Base-by-base conservation (phyloP, 1,140 invertebrate species). In the Euwallacea similis region DNA sequence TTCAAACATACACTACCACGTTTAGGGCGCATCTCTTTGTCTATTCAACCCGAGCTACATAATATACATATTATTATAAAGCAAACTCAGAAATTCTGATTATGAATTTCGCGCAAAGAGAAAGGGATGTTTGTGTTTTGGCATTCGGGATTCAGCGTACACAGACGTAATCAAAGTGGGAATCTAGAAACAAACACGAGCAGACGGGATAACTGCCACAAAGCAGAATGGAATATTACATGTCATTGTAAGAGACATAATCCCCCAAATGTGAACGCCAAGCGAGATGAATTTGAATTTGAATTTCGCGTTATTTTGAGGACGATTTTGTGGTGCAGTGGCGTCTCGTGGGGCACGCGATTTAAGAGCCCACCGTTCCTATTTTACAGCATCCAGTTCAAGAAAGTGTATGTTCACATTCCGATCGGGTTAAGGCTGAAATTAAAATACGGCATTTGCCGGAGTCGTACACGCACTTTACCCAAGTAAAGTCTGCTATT, bases 401-500 rank as follows among this genome's bases (percentile, higher is more conserved):
- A 33, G 21, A 33, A 33, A 33, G 21, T 33, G 21, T 33, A 33
- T 33, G 21, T 33, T 33, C 21, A 55, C 21, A 33, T 33, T 33
- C 21, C 21, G 21, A 33, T 33, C 21, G 21, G 21, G 21, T 33
- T 33, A 33, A 33, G 21, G 46, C 46, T 70, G 50, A 64, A 70
- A 70, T 64, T 70, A 60, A 71, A 56, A 58, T 60, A 66, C 69
- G n/a, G 41, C 43, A 60, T 44, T 71, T 71, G 63, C 55, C 56
- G 7, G 54, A 66, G 53, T 71, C 41, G 54, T 66, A 77, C 76
- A 75, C 70, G 76, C 69, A 75, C 67, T 74, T 73, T 75, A 76
- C 11, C 67, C 70, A 66, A 73, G 75, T 76, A 77, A 77, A 77
- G 69, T 77, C 73, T 65, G 72, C 77, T 75, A 78, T 78, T 78